Evolutionary conservation across 2,797 vertebrate genomes (phyloP), one percentile per base, ranked within the genome.

Genomic region (Salarias fasciatus): DNA sequence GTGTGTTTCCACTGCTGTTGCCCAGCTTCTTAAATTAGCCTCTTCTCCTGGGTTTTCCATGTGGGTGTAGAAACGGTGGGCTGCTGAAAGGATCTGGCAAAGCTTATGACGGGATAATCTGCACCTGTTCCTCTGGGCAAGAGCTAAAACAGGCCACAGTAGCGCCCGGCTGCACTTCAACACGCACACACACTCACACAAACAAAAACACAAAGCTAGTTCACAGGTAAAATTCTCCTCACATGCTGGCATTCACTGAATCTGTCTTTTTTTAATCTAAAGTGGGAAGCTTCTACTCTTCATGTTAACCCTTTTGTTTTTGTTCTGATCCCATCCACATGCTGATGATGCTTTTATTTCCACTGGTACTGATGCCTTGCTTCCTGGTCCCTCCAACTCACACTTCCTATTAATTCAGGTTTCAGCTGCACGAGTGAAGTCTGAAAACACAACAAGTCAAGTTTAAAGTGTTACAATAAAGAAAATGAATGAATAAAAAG

Each of bases 121-220:
- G 87, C 90, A 92, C 88, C 89, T 92, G 90, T 91, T 91, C 81
- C 79, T 82, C 72, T 86, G 82, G 79, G 86, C 73, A 54, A 52
- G 42, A 76, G 72, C 87, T 90, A 89, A 88, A 89, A 90, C 69
- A 79, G 85, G 82, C 80, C 62, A 51, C 72, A 72, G 77, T 63
- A 74, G 75, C 54, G 38, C 75, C 69, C 61, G 46, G 2, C 62
- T 71, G 45, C 63, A 63, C 58, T 45, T 53, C 55, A n/a, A 62
- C 65, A 71, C 41, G 18, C 24, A 18, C 18, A 52, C 63, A 51
- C 48, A 50, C 50, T 57, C 47, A 66, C 43, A 8, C 60, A 9
- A 12, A 65, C 40, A 53, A 11, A 49, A 56, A 15, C 50, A 43
- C 36, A 63, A 65, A 30, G 33, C 40, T 41, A 31, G 28, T 2